Conservation (phyloP, 2,113 vertebrate genomes). For the human (Homo sapiens) region GRCh38 chr9:29361501-29362000, state of each 20-base stretch:
- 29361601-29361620: not conserved
- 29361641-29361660: not conserved
- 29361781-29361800: not conserved
- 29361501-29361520: not conserved
- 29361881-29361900: not conserved
- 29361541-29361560: not conserved
- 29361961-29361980: not conserved
- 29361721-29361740: not conserved
- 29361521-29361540: not conserved
- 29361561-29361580: not conserved
- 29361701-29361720: not conserved
- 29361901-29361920: not conserved
- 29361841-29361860: not conserved
- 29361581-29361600: not conserved
- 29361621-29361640: not conserved
- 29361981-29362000: not conserved
- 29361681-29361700: not conserved
- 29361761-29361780: not conserved
- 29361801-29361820: not conserved
- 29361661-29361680: not conserved
- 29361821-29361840: not conserved
- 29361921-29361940: not conserved
- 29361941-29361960: not conserved
- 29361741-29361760: not conserved
- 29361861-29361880: not conserved